Conservation (phyloP, 2,888 invertebrate species). For the Darwinula stevensoni region DNA sequence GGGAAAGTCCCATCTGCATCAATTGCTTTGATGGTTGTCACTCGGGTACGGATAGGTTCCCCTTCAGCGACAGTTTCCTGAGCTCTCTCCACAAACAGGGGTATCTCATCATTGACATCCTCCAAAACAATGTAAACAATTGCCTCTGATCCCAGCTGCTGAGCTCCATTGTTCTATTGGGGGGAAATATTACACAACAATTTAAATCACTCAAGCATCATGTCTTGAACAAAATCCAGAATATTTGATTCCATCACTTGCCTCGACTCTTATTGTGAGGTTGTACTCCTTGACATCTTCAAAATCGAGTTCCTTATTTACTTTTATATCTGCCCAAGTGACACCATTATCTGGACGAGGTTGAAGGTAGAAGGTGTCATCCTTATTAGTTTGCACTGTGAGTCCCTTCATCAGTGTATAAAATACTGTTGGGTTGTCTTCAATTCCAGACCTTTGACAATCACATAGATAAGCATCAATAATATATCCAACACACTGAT, state of each 20-base stretch:
- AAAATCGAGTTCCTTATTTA: constrained; percentile 79
- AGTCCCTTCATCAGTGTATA: constrained; percentile 84
- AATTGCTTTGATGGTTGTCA: constrained; percentile 81
- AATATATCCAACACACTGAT: too few species aligned
- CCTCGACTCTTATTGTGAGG: constrained; percentile 81
- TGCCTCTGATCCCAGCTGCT: constrained; percentile 75
- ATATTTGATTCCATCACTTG: constrained; percentile 18
- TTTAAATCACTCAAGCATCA: too few species aligned
- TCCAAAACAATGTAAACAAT: constrained; percentile 75
- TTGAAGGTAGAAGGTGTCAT: constrained; percentile 80
- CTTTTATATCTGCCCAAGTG: constrained; percentile 86
- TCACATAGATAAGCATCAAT: too few species aligned
- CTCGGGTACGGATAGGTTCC: constrained; percentile 76
- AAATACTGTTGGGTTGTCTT: constrained; percentile 82
- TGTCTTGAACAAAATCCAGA: not conserved
- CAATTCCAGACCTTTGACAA: constrained; percentile 56
- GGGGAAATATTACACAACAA: too few species aligned
- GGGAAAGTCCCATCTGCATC: constrained; percentile 86
- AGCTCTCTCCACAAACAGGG: constrained; percentile 74
- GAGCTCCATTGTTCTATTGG: constrained; percentile 65
- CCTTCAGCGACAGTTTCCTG: constrained; percentile 85
- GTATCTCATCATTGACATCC: constrained; percentile 91
- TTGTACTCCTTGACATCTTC: constrained; percentile 86
- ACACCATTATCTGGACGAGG: constrained; percentile 70
- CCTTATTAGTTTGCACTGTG: constrained; percentile 82